Evolutionary conservation across 2,888 invertebrate genomes (phyloP).

Genomic region (Lasioglossum morio): DNA sequence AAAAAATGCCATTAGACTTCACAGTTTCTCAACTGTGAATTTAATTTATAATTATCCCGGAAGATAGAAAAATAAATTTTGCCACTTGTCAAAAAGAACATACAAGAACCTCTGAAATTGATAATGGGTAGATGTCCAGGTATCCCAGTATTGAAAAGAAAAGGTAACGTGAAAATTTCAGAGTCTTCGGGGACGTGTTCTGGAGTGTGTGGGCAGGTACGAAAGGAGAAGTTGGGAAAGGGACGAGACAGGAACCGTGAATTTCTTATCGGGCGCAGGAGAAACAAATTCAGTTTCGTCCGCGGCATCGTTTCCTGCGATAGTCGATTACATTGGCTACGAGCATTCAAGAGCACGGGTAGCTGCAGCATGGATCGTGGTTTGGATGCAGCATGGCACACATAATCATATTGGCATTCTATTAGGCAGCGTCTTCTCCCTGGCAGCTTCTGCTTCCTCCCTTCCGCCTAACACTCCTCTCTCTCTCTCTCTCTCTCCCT

Average conservation of each 20-base stretch:
- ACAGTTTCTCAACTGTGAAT: too few relatives aligned
- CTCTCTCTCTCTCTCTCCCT: background rate
- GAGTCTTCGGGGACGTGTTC: background rate
- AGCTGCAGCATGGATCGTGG: conserved; percentile 71
- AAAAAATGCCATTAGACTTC: too few relatives aligned
- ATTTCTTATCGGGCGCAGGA: conserved; percentile 14
- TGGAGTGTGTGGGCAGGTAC: background rate
- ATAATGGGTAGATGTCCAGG: too few relatives aligned
- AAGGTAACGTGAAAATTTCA: background rate
- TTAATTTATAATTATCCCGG: too few relatives aligned
- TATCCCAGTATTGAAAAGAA: background rate
- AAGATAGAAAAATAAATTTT: too few relatives aligned
- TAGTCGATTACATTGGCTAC: conserved; percentile 61
- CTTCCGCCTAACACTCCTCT: conserved; percentile 55
- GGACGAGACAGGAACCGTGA: conserved; percentile 23
- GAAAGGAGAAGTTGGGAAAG: background rate
- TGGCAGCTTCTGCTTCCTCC: conserved; percentile 60
- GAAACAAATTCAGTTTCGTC: conserved; percentile 59
- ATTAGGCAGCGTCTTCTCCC: conserved; percentile 77
- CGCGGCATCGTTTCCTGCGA: conserved; percentile 40
- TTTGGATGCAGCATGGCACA: conserved; percentile 78
- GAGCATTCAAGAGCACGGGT: conserved; percentile 65
- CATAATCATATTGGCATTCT: conserved; percentile 82
- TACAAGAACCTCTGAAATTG: background rate
- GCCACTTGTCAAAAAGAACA: background rate